Conservation (phyloP, 2,888 invertebrate genomes). For the Trisateles emortualis region DNA sequence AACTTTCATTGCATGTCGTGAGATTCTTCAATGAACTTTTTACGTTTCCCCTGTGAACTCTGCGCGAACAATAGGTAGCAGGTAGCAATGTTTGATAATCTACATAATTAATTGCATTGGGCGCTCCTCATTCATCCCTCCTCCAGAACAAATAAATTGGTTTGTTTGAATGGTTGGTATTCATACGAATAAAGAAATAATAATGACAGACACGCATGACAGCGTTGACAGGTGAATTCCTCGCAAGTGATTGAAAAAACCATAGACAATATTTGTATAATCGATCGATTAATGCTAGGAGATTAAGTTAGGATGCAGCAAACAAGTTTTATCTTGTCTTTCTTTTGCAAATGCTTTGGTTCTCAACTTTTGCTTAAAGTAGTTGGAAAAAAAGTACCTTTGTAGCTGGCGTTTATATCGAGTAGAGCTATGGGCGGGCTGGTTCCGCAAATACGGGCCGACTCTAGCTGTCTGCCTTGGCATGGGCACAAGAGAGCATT, state of each 20-base stretch:
- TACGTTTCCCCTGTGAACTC: constrained; percentile 73
- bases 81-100: constrained; percentile 70
- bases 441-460: too few relatives aligned
- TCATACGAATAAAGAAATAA: neutral
- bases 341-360: too few relatives aligned
- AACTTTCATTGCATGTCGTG: constrained; percentile 81
- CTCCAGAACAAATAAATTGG: constrained; percentile 49
- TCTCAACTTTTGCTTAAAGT: too few relatives aligned
- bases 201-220: constrained; percentile 23
- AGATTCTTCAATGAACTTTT: constrained; percentile 69
- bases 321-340: too few relatives aligned
- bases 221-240: constrained; percentile 24
- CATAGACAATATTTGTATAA: constrained; percentile 1
- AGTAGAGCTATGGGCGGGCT: too few relatives aligned
- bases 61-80: constrained; percentile 70
- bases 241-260: constrained; percentile 5
- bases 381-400: too few relatives aligned
- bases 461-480: too few relatives aligned
- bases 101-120: constrained; percentile 71
- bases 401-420: too few relatives aligned
- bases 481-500: too few relatives aligned
- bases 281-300: constrained; percentile 2
- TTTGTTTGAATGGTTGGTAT: neutral
- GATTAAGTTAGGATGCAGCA: too few relatives aligned
- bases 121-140: constrained; percentile 60